phyloP scores from a whole-genome alignment of 2,113 vertebrate genomes.

The Otis tarda region DNA sequence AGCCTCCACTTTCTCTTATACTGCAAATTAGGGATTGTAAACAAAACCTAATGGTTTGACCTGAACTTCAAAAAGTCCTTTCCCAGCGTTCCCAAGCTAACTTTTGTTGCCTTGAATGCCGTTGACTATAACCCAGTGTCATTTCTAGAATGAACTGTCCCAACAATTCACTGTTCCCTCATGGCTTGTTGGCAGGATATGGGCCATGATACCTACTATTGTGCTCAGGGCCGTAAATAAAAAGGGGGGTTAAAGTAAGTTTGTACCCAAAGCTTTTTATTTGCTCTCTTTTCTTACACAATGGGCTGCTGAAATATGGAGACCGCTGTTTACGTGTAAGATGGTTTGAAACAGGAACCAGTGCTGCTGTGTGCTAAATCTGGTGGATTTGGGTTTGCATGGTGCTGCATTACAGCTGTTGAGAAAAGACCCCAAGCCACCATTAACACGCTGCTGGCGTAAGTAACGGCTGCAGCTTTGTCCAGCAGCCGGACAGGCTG shows the following conservation, averaged over 20 bases:
- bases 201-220: not conserved
- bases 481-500: not conserved
- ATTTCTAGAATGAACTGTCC: not conserved
- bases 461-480: not conserved
- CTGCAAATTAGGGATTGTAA: slow-evolving; percentile 54
- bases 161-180: not conserved
- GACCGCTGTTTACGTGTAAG: not conserved
- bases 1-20: slow-evolving; percentile 23
- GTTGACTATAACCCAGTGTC: not conserved
- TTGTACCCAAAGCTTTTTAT: not conserved
- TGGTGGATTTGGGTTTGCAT: not conserved
- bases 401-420: not conserved
- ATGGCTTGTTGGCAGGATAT: not conserved
- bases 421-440: not conserved
- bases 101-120: not conserved
- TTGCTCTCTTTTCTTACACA: not conserved
- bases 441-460: not conserved
- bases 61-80: not conserved
- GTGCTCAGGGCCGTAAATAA: not conserved
- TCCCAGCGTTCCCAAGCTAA: not conserved
- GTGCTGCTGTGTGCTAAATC: not conserved
- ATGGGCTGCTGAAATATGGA: not conserved
- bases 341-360: not conserved
- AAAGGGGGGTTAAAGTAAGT: not conserved
- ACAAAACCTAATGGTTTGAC: slow-evolving; percentile 44